phyloP scores from a whole-genome alignment of 2,888 invertebrate species.

The Pilophorus perplexus region DNA sequence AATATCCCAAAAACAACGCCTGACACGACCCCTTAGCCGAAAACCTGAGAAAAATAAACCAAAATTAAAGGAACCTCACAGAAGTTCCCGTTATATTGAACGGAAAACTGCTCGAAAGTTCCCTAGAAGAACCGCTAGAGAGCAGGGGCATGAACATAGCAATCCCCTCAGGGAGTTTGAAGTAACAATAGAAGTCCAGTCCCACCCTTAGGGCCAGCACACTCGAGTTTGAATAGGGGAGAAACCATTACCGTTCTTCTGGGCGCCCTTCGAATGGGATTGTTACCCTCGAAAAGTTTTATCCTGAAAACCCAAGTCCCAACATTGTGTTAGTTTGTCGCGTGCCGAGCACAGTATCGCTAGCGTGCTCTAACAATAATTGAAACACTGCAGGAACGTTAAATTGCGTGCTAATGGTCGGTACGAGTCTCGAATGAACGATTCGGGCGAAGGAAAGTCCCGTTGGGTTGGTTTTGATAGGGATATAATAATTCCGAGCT shows the following conservation, averaged over 20 bases:
- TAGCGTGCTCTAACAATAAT: conserved; percentile 8
- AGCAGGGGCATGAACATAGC: conserved; percentile 19
- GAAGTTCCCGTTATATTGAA: no score
- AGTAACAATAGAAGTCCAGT: neutral
- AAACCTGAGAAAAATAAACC: no score
- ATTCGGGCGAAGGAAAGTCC: neutral
- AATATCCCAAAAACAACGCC: no score
- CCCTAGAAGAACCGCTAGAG: conserved; percentile 23
- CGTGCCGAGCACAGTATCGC: neutral
- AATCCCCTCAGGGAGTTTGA: conserved; percentile 2
- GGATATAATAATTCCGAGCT: no score
- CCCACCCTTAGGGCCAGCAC: neutral
- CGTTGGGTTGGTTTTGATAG: no score
- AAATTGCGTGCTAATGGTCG: neutral
- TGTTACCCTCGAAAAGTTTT: neutral
- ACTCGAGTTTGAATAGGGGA: conserved; percentile 10
- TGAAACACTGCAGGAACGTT: neutral
- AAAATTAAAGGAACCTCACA: no score
- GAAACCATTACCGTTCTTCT: conserved; percentile 11
- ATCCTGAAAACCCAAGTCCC: neutral
- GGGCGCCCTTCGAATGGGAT: neutral
- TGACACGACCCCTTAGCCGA: no score
- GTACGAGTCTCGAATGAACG: neutral
- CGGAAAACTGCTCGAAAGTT: no score
- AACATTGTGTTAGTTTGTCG: conserved; percentile 12